phyloP scores from a whole-genome alignment of 2,888 invertebrate species.

The Quadroppia sp. region DNA sequence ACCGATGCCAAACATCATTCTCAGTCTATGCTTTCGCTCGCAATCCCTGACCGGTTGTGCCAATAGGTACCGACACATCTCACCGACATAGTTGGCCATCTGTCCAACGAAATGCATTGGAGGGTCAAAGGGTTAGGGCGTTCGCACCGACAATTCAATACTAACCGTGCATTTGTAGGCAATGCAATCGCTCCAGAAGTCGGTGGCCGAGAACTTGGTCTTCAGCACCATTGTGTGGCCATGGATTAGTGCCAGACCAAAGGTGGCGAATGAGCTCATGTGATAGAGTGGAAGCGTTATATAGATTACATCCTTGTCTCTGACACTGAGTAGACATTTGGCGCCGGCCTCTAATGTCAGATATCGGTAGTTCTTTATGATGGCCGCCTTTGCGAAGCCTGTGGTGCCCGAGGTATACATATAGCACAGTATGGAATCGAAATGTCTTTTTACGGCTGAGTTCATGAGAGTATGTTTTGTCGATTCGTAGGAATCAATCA shows the following conservation, averaged over 20 bases:
- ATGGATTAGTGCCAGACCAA: slow-evolving; percentile 52
- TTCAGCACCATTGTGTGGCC: slow-evolving; percentile 75
- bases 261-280: slow-evolving; percentile 58
- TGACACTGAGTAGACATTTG: slow-evolving; percentile 42
- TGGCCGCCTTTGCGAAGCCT: slow-evolving; percentile 89
- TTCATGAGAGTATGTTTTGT: neutral
- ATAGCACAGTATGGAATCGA: slow-evolving; percentile 64
- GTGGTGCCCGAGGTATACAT: slow-evolving; percentile 99
- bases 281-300: slow-evolving; percentile 59
- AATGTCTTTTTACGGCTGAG: neutral
- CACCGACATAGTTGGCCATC: slow-evolving; percentile 83
- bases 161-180: slow-evolving; percentile 88
- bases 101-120: too few species aligned
- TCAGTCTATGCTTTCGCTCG: slow-evolving; percentile 65
- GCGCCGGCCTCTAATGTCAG: neutral
- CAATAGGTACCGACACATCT: slow-evolving; percentile 82
- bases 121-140: too few species aligned
- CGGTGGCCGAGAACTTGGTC: slow-evolving; percentile 88
- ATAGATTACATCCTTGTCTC: slow-evolving; percentile 55
- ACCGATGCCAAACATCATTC: slow-evolving; percentile 58
- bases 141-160: too few species aligned
- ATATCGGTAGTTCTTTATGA: slow-evolving; percentile 73
- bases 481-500: neutral
- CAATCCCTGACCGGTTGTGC: slow-evolving; percentile 66
- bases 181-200: slow-evolving; percentile 86